Evolutionary conservation across 2,113 vertebrate species (phyloP), one percentile per base, ranked within the genome.

Genomic region (Urocynchramus pylzowi): DNA sequence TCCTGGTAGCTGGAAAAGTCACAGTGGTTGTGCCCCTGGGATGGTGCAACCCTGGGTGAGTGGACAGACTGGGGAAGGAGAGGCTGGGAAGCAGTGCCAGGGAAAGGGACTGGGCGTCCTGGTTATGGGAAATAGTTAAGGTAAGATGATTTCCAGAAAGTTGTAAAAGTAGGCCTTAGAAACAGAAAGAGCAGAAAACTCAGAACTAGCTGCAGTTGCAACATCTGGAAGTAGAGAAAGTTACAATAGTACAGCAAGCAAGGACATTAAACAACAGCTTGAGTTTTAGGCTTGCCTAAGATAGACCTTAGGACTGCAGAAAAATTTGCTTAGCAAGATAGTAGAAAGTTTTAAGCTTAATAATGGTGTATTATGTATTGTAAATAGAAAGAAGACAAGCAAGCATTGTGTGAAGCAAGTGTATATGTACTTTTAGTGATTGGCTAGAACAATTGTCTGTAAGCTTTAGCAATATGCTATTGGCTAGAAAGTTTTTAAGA

Each of bases 61-160:
- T 0, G 0, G 19, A 41, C 6, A 28, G 8, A 2, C 59, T 19
- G 11, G 35, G 35, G 12, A 37, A 24, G 1, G 10, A 45, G 23
- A 2, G 9, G 16, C 16, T 61, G 19, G 47, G 5, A 27, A 39
- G 35, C 35, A 39, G 35, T 27, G 59, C 35, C 16, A 39, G 24
- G 35, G 17, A 60, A 27, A 56, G 33, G 33, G 33, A 20, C 7
- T 5, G 33, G 11, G 26, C 8, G 3, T 73, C 16, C n/a, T 59
- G n/a, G 56, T 10, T 59, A n/a, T 35, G 22, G 33, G 22, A 59
- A 59, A 16, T 24, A 59, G n/a, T 24, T 11, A 35, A 35, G 33
- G 15, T 5, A 57, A 57, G 33, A 15, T 57, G n/a, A 59, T 35
- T 59, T 24, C 22, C 7, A 59, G 56, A 59, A 35, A 59, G 22